Conservation (phyloP, 2,888 invertebrate species). For the Drosophila planitibia region DNA sequence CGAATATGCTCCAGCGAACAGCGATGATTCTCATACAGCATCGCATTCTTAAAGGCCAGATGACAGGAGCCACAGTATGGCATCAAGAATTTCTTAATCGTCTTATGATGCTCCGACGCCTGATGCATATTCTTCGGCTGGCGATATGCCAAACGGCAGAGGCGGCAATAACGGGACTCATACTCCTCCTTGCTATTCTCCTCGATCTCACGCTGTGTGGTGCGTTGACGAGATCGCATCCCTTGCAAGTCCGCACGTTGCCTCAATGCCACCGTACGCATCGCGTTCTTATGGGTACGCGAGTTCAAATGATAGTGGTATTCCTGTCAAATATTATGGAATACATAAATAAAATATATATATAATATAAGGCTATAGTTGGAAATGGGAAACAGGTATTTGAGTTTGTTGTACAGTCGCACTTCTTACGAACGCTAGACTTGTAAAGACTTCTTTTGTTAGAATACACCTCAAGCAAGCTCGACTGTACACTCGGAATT, state of each 20-base stretch:
- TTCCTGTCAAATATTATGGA: conserved; percentile 85
- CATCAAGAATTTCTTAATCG: conserved; percentile 93
- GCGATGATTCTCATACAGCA: conserved; percentile 93
- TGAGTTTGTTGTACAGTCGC: background rate
- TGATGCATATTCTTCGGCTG: conserved; percentile 92
- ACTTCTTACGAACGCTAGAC: background rate
- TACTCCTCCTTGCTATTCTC: conserved; percentile 88
- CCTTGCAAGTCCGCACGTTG: conserved; percentile 91
- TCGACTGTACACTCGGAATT: conserved; percentile 61
- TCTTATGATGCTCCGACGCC: conserved; percentile 91
- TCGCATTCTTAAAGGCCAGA: conserved; percentile 92
- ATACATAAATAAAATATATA: background rate
- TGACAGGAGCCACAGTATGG: conserved; percentile 93
- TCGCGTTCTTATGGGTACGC: conserved; percentile 89
- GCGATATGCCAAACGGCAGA: conserved; percentile 91
- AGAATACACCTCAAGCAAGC: background rate
- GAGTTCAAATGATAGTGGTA: conserved; percentile 91
- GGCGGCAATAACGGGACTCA: conserved; percentile 90
- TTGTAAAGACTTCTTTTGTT: background rate
- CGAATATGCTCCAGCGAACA: conserved; percentile 93
- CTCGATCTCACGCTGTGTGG: conserved; percentile 92
- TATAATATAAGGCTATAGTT: background rate
- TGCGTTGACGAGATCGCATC: conserved; percentile 92
- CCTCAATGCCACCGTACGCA: conserved; percentile 90
- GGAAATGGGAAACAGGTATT: background rate